Percentiles rank a stretch among this genome's conserved stretches.
Conservation (phyloP, 2,888 invertebrate species). For the Parascotia fuliginaria region DNA sequence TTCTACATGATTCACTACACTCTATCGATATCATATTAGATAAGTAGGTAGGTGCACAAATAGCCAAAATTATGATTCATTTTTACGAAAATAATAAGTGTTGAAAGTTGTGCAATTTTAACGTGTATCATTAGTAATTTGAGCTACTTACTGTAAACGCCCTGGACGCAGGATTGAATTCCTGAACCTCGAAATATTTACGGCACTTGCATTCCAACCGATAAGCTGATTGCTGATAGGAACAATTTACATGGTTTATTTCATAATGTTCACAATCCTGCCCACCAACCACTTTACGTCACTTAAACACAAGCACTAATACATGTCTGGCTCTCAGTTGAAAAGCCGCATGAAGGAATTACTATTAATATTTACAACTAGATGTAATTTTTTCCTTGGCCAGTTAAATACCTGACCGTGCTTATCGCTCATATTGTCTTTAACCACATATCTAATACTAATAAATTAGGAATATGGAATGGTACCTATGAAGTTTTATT, state of each 20-base stretch:
- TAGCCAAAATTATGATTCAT: no score
- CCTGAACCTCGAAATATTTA: slow-evolving; percentile 15
- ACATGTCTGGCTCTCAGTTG: slow-evolving; percentile 13
- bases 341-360: slow-evolving; percentile 15
- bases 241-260: no score
- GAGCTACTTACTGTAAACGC: slow-evolving; percentile 6
- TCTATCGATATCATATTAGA: no score
- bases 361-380: slow-evolving; percentile 14
- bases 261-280: not conserved
- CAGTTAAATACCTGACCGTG: not conserved
- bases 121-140: no score
- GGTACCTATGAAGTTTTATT: no score
- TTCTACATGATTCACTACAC: no score
- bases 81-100: no score
- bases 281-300: slow-evolving; percentile 1
- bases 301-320: slow-evolving; percentile 1
- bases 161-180: slow-evolving; percentile 1
- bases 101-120: no score
- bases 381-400: slow-evolving; percentile 19
- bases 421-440: not conserved
- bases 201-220: slow-evolving; percentile 18
- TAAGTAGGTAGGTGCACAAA: no score
- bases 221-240: slow-evolving; percentile 17
- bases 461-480: no score
- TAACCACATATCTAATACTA: no score